phyloP scores from a whole-genome alignment of 2,797 vertebrate species.

The Fratercula arctica region DNA sequence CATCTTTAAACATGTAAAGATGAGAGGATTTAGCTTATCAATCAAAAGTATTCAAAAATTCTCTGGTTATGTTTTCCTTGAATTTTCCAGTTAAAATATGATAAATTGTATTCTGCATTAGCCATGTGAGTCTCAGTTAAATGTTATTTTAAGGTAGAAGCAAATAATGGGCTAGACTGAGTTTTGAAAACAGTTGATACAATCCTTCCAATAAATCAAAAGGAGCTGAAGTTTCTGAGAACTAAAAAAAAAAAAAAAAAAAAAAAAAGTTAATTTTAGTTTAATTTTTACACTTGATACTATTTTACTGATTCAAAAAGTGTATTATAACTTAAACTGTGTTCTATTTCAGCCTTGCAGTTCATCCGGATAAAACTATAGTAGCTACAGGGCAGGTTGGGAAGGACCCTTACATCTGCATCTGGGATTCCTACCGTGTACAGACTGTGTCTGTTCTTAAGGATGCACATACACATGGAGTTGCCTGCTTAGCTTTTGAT shows the following conservation, averaged over 20 bases:
- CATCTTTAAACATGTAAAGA: neutral
- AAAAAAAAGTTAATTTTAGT: neutral
- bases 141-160: neutral
- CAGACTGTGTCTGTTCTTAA: conserved; percentile 94
- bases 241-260: neutral
- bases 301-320: neutral
- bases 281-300: neutral
- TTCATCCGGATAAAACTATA: conserved; percentile 92
- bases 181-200: neutral
- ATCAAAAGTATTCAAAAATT: neutral
- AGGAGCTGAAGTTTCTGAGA: neutral
- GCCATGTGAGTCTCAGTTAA: neutral
- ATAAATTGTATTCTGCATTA: neutral
- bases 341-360: conserved; percentile 85
- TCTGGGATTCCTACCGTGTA: conserved; percentile 92
- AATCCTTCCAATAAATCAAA: neutral
- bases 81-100: neutral
- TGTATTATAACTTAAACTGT: neutral
- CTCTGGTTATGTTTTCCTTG: neutral
- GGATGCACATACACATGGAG: conserved; percentile 92
- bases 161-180: neutral
- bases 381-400: conserved; percentile 97
- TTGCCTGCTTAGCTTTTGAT: conserved; percentile 93
- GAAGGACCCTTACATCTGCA: conserved; percentile 92
- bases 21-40: neutral